Conservation (phyloP, 1,140 invertebrate genomes). For the Aradophagus sp. region DNA sequence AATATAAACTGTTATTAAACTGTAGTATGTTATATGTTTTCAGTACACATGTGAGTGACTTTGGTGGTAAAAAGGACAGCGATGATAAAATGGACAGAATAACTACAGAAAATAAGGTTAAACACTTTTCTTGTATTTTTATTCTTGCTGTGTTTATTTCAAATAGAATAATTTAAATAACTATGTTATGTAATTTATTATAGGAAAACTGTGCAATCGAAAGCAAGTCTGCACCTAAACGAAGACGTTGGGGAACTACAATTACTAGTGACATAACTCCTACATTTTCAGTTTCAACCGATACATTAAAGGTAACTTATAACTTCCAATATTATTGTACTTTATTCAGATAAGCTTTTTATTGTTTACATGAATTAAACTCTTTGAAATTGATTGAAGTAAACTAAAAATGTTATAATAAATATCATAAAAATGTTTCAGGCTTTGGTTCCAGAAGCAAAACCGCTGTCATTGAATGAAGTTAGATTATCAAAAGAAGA, state of each 20-base stretch:
- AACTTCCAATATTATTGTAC: background rate
- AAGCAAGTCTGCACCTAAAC: constrained; percentile 66
- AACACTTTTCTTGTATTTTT: too few species aligned
- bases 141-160: too few species aligned
- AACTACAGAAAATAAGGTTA: too few species aligned
- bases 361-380: too few species aligned
- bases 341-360: background rate
- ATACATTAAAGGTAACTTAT: constrained; percentile 72
- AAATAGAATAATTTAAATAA: too few species aligned
- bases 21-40: too few species aligned
- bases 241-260: constrained; percentile 72
- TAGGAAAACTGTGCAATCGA: constrained; percentile 69
- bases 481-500: constrained; percentile 72
- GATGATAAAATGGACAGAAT: too few species aligned
- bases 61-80: too few species aligned
- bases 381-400: background rate
- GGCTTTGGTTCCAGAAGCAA: constrained; percentile 77
- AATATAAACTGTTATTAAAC: too few species aligned
- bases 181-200: constrained; percentile 14
- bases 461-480: constrained; percentile 74
- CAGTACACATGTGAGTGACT: too few species aligned
- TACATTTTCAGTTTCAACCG: constrained; percentile 73
- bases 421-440: constrained; percentile 46
- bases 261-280: constrained; percentile 65
- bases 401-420: background rate